Percentiles rank a stretch among this genome's conserved stretches.
Evolutionary conservation across 1,140 invertebrate genomes (phyloP).

Genomic region (Zaprionus nigranus): DNA sequence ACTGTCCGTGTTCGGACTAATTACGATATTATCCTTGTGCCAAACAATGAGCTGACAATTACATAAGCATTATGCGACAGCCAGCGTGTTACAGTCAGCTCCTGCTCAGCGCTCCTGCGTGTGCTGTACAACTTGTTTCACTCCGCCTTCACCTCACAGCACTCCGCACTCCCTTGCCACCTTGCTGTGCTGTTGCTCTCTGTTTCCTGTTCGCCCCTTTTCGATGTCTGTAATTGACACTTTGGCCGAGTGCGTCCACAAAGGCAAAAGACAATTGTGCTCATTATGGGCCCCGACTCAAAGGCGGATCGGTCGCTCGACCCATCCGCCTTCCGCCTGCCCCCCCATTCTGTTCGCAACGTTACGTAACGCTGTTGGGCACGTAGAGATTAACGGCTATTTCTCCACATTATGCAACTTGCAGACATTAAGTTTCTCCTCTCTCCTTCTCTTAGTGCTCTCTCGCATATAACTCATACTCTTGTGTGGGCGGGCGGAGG

Average conservation of each 20-base stretch:
- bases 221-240: constrained; percentile 74
- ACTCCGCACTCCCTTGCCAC: background rate
- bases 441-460: background rate
- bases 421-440: constrained; percentile 35
- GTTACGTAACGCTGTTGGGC: constrained; percentile 34
- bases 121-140: background rate
- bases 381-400: constrained; percentile 45
- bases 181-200: background rate
- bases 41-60: constrained; percentile 73
- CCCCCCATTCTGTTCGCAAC: background rate
- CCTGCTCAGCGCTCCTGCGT: background rate
- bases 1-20: constrained; percentile 54
- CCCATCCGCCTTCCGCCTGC: background rate
- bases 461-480: constrained; percentile 24
- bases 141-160: background rate
- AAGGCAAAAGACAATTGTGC: constrained; percentile 70
- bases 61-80: constrained; percentile 65
- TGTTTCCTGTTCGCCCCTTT: constrained; percentile 21
- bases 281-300: constrained; percentile 48
- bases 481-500: background rate
- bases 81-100: constrained; percentile 20
- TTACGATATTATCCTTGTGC: constrained; percentile 65
- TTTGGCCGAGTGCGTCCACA: constrained; percentile 42
- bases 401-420: constrained; percentile 42
- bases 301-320: constrained; percentile 1